Percentiles rank a stretch among this genome's conserved stretches.
phyloP scores from a whole-genome alignment of 2,888 invertebrate genomes.

The Andrena trimmerana region DNA sequence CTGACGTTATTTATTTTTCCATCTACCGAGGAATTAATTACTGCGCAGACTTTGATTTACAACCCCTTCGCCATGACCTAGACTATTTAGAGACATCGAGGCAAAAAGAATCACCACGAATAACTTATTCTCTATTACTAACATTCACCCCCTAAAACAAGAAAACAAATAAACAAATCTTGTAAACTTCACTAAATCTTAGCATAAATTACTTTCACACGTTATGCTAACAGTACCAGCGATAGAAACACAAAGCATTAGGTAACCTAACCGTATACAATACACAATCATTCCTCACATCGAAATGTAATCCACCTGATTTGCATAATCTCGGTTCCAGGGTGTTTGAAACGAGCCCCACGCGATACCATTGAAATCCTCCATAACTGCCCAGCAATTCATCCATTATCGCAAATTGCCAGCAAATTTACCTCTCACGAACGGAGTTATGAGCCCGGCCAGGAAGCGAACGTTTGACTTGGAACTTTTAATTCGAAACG shows the following conservation, averaged over 20 bases:
- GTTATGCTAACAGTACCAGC: too few relatives aligned
- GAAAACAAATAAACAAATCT: too few relatives aligned
- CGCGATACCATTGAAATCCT: neutral
- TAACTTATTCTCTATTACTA: neutral
- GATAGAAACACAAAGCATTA: too few relatives aligned
- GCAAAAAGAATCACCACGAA: neutral
- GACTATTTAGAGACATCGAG: neutral
- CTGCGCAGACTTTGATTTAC: slow-evolving; percentile 56
- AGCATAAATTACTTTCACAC: too few relatives aligned
- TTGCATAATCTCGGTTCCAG: neutral
- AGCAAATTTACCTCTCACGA: neutral
- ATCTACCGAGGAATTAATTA: slow-evolving; percentile 63
- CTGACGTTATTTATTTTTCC: slow-evolving; percentile 70
- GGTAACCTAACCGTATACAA: too few relatives aligned
- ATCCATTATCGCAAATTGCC: neutral
- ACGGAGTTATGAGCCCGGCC: neutral
- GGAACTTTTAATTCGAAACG: slow-evolving; percentile 21
- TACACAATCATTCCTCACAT: neutral
- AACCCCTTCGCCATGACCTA: slow-evolving; percentile 28
- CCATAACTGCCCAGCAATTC: neutral
- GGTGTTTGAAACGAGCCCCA: too few relatives aligned
- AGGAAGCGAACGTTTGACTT: neutral
- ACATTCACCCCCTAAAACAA: too few relatives aligned
- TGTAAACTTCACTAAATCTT: too few relatives aligned
- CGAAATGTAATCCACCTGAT: neutral